Base-by-base conservation (phyloP, 2,113 vertebrate species). In the Seriola quinqueradiata region DNA sequence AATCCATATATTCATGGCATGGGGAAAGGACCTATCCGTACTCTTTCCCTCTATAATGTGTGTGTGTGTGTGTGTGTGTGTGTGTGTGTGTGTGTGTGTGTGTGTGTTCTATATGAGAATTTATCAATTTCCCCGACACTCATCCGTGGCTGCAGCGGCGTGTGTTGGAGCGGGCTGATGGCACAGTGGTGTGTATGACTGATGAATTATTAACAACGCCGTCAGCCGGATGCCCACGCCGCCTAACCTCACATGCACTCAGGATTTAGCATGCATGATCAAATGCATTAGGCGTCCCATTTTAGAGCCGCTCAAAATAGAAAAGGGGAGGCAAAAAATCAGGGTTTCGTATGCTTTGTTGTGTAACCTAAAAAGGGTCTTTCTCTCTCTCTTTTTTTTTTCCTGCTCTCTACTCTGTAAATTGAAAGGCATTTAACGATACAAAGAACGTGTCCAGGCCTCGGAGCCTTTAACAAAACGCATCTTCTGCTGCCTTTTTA, bases 181-280 rank as follows among this genome's bases (percentile, higher is more conserved):
- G 73, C 77, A 48, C 70, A 46, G 63, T 5, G 9, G 78, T 89
- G 82, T 87, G 61, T 79, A 59, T 85, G 71, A 85, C 85, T 21
- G 54, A 81, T 93, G 32, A 86, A 90, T 93, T 91, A 91, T 91
- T 91, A 71, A 89, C 60, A 46, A 50, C 4, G 38, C 58, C 32
- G 23, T 83, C 84, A 80, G 70, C 86, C 17, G 46, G 74, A 84
- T 83, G 90, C 84, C 73, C 40, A 50, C 14, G 21, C 82, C 32
- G 76, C 66, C 61, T 77, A 70, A 89, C 87, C 89, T 88, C 78
- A 81, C 79, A 87, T 84, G 80, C 87, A 71, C 89, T 87, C 85
- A 23, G 64, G 38, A 54, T 85, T 89, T 32, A 71, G 52, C 80
- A 82, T 71, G 82, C 92, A 92, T 92, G 87, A 89, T 88, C 87